Base-by-base conservation (phyloP, 1,140 invertebrate genomes). In the Bombus waltoni region DNA sequence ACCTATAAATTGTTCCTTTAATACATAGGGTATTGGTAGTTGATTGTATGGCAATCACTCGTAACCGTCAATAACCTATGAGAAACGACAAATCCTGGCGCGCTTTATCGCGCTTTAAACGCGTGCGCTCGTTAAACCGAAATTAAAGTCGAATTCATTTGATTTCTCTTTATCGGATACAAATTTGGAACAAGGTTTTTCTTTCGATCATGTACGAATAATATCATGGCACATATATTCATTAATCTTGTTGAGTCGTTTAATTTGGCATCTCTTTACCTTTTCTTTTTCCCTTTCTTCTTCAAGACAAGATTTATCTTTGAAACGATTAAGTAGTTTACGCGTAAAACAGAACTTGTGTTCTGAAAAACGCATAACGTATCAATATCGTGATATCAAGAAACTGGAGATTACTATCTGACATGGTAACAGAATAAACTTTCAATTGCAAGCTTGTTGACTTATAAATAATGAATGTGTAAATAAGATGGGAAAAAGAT, bases 351-450 rank as follows among this genome's bases (percentile, higher is more conserved):
- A 13, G 28, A 79, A 62, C 53, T 35, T 9, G 28, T 35, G 53
- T 78, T 47, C 53, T 57, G 47, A 59, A 80, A 85, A 80, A 85
- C 22, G 53, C 68, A 79, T 59, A 42, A 42, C 57, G 68, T 72
- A 76, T 80, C 76, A 80, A 80, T 76, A 80, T 80, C 76, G 68
- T 44, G 83, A 72, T 85, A 85, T 79, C 83, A 28, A 53, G 59
- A 84, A 78, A 47, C 40, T 53, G 38, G 42, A 85, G 76, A 85
- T 85, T 59, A 71, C 57, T 79, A 85, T 85, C 83, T 77, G 35
- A 25, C 35, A 4, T 77, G 62, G 62, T 72, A 72, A 72, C 83
- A 72, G 76, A 72, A 72, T 44, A 85, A 85, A 85, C 83, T 72
- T 80, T 79, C 40, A 35, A 72, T 80, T n/a, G 83, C 68, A 42